Conservation (phyloP, 2,888 invertebrate species). For the Platycnemis pennipes region DNA sequence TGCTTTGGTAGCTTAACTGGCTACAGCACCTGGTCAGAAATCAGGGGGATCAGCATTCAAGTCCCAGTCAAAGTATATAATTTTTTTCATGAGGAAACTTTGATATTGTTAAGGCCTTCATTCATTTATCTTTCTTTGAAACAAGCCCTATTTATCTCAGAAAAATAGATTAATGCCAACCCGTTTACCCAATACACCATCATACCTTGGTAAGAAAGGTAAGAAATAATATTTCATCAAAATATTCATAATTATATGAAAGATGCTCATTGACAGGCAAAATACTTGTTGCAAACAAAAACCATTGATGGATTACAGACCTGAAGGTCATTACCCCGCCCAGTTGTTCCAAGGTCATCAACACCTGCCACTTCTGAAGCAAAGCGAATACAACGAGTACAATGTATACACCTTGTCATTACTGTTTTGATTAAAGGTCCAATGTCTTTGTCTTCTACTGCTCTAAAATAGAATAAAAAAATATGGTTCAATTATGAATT, state of each 20-base stretch:
- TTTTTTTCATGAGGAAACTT: too few species aligned
- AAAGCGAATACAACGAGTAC: constrained; percentile 98
- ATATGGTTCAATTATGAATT: neutral
- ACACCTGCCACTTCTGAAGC: constrained; percentile 99
- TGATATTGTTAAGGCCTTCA: too few species aligned
- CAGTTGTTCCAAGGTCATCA: constrained; percentile 97
- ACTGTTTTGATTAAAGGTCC: constrained; percentile 99
- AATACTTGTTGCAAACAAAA: neutral
- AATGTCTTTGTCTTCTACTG: constrained; percentile 99
- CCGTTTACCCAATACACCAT: too few species aligned
- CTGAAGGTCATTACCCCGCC: constrained; percentile 97
- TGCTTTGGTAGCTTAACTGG: too few species aligned
- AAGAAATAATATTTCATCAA: neutral
- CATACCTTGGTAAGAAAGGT: too few species aligned
- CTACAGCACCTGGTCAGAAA: too few species aligned
- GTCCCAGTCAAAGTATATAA: too few species aligned
- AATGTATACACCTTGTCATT: constrained; percentile 99
- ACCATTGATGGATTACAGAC: constrained; percentile 77
- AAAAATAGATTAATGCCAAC: too few species aligned
- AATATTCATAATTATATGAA: constrained; percentile 28
- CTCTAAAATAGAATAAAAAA: constrained; percentile 81
- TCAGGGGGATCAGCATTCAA: too few species aligned
- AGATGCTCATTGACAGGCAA: neutral
- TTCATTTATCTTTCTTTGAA: too few species aligned
- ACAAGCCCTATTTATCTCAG: too few species aligned